These are phyloP conservation scores for Cryptus armator DNA, from an alignment of 2,888 invertebrate genomes.

Conservation along the genomic window DNA sequence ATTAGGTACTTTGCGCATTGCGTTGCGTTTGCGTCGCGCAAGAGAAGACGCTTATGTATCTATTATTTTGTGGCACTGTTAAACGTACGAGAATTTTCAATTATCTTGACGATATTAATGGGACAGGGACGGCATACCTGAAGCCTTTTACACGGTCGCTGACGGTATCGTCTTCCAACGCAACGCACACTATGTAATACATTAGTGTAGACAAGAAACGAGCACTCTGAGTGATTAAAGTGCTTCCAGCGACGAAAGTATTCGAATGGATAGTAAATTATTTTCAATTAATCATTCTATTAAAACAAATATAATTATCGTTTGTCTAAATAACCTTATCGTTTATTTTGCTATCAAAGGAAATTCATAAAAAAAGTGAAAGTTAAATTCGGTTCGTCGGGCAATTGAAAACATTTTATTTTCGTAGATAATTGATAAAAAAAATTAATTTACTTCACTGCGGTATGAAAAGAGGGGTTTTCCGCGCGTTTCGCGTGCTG, in stretches of 20 bases:
- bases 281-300: not conserved
- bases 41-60: not conserved
- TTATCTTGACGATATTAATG: constrained; percentile 55
- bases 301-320: not conserved
- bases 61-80: constrained; percentile 2
- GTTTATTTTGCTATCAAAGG: too few relatives aligned
- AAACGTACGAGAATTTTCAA: constrained; percentile 47
- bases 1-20: constrained; percentile 7
- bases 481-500: too few relatives aligned
- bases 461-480: too few relatives aligned
- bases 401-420: too few relatives aligned
- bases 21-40: not conserved
- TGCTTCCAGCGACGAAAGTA: not conserved
- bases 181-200: constrained; percentile 13
- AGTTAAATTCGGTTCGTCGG: too few relatives aligned
- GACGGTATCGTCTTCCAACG: constrained; percentile 18
- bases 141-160: not conserved
- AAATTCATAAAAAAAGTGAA: too few relatives aligned
- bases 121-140: constrained; percentile 54
- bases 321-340: too few relatives aligned
- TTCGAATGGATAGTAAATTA: not conserved
- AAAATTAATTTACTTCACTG: too few relatives aligned
- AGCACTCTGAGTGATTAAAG: not conserved
- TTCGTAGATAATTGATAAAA: too few relatives aligned
- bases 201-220: not conserved